These are phyloP conservation scores for Coluber constrictor DNA, from an alignment of 2,797 vertebrate species.

Conservation along the genomic window DNA sequence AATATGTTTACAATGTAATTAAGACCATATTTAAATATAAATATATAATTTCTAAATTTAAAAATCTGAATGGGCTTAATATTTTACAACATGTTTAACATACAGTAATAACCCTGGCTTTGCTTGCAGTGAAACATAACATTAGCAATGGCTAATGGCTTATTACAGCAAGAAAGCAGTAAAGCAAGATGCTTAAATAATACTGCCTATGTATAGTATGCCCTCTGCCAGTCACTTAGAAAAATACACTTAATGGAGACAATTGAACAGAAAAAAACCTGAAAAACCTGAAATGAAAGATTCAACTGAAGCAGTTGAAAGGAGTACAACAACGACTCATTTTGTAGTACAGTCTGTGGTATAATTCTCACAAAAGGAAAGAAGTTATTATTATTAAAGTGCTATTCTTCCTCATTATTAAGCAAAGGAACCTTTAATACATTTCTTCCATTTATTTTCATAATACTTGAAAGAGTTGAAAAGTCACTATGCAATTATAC, in stretches of 20 bases:
- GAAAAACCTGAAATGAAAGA: neutral
- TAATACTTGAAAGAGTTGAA: neutral
- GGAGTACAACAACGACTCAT: neutral
- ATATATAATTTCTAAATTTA: neutral
- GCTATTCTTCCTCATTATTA: neutral
- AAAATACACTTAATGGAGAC: neutral
- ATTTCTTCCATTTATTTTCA: neutral
- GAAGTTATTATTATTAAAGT: neutral
- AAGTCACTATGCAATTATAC: neutral
- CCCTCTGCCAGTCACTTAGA: neutral
- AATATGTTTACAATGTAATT: neutral
- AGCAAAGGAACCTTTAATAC: neutral
- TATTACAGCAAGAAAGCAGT: neutral
- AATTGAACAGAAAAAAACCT: neutral
- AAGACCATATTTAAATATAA: neutral
- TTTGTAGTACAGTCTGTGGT: neutral
- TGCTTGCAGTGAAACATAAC: neutral
- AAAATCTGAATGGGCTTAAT: neutral
- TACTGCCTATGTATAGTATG: neutral
- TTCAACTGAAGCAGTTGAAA: neutral
- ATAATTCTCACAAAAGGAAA: neutral
- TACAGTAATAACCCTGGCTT: neutral
- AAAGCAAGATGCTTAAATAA: neutral
- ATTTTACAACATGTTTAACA: neutral
- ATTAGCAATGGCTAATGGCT: neutral